Evolutionary conservation across 2,113 vertebrate genomes (phyloP).

Genomic region (Antennarius striatus): DNA sequence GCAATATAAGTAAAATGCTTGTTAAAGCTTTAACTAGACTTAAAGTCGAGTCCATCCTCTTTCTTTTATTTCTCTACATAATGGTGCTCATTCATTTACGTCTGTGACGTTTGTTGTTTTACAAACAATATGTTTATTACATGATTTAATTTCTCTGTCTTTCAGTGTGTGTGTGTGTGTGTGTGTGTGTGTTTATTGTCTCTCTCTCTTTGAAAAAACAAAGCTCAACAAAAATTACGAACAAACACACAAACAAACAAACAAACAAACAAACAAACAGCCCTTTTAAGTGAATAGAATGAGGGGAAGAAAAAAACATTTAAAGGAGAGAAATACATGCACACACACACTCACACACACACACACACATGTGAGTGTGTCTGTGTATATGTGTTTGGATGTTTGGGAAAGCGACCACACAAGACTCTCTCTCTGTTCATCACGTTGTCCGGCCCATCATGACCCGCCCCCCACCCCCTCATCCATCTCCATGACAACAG

Average conservation of each 20-base stretch:
- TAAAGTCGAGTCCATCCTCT: conserved; percentile 8
- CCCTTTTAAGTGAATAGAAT: neutral
- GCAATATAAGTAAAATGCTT: conserved; percentile 42
- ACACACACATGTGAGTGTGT: neutral
- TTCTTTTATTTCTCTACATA: conserved; percentile 37
- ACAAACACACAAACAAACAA: conserved; percentile 54
- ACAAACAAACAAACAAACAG: conserved; percentile 48
- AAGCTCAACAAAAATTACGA: neutral
- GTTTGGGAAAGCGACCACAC: conserved; percentile 41
- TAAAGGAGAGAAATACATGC: neutral
- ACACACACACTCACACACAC: neutral
- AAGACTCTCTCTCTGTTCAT: conserved; percentile 14
- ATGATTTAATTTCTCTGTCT: conserved; percentile 45
- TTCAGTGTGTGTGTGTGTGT: conserved; percentile 64
- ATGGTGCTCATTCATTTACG: conserved; percentile 57
- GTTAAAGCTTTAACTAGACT: conserved; percentile 56
- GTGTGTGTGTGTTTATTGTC: conserved; percentile 52
- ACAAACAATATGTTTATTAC: conserved; percentile 18
- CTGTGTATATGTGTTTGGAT: conserved; percentile 33
- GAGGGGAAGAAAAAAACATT: conserved; percentile 62
- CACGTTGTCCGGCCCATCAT: conserved; percentile 30
- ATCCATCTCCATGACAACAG: conserved; percentile 12
- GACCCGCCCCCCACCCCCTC: conserved; percentile 1
- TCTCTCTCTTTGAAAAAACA: conserved; percentile 67
- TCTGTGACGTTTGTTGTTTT: conserved; percentile 23